Percentiles rank a stretch among this genome's conserved stretches.
These are phyloP conservation scores for Tetragnatha montana DNA, from an alignment of 2,888 invertebrate genomes.

Conservation along the genomic window DNA sequence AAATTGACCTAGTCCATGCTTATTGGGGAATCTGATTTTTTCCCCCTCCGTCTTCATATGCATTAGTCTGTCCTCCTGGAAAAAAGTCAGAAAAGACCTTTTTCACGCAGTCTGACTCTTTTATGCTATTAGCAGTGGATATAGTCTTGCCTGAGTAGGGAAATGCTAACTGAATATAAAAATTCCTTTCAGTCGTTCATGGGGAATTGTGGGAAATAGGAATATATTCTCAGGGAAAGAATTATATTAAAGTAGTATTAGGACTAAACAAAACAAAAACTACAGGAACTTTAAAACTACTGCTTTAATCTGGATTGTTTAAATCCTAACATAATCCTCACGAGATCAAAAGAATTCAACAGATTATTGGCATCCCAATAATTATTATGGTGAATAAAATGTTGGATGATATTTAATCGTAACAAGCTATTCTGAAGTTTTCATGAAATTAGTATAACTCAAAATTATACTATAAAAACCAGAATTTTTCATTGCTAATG, in stretches of 20 bases:
- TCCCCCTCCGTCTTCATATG: slow-evolving; percentile 36
- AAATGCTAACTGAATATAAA: neutral
- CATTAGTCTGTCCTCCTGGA: slow-evolving; percentile 22
- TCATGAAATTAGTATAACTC: too few relatives aligned
- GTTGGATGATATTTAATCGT: too few relatives aligned
- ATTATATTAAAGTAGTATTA: neutral
- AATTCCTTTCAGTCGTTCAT: neutral
- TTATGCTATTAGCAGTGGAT: slow-evolving; percentile 10
- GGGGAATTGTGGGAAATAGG: neutral
- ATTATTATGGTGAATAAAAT: too few relatives aligned
- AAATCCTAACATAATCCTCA: too few relatives aligned
- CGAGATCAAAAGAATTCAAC: too few relatives aligned
- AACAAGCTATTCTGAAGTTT: too few relatives aligned
- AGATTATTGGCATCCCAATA: too few relatives aligned
- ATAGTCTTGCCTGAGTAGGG: neutral
- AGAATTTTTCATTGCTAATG: too few relatives aligned
- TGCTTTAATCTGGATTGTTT: too few relatives aligned
- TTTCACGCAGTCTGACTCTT: slow-evolving; percentile 19
- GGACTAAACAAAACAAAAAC: too few relatives aligned
- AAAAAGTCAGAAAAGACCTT: slow-evolving; percentile 16
- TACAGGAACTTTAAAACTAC: too few relatives aligned
- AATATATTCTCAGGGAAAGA: neutral
- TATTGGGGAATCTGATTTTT: neutral
- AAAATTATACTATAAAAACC: too few relatives aligned
- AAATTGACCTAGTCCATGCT: slow-evolving; percentile 2